Base-by-base conservation (phyloP, 2,113 vertebrate species). In the Corythornis madagascariensis region DNA sequence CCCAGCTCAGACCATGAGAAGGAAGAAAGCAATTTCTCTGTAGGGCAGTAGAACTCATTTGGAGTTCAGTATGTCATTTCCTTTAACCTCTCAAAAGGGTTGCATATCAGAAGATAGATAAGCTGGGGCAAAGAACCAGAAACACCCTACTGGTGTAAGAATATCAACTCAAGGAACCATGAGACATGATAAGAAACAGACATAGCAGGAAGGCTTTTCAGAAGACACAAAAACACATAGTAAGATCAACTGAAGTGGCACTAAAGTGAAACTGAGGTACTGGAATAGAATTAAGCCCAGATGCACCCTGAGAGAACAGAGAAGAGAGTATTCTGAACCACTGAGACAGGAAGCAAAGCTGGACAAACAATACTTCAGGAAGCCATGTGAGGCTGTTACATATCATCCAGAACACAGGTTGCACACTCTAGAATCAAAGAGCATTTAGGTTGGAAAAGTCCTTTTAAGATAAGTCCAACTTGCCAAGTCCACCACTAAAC, bases 231-330 rank as follows among this genome's bases (percentile, higher is more conserved):
- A 15, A 80, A 70, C 38, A 7, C 19, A 26, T 0, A 47, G 22
- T 8, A 65, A 72, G 16, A 61, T 26, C 11, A 83, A 42, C 42
- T 53, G 35, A 75, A 14, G 9, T 1, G 6, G 28, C 31, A 60
- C 18, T 59, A 19, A 75, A 72, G 22, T 20, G 22, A 72, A 86
- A 52, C 17, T 31, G 45, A 90, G 50, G 56, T 22, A 43, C 43
- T 45, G 7, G 42, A 76, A 25, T 20, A 48, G 20, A 47, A 47
- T 47, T 10, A 47, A 50, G 48, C 22, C 48, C 48, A 50, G 26
- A 60, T 43, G 8, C 1, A 2, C 17, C 40, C 29, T 63, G 63
- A 67, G 43, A 77, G 3, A 33, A 0, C 22, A 56, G 4, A 0
- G 52, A 55, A 38, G 25, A 81, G 40, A 80, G 20, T 33, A 43